These are phyloP conservation scores for Melanotaenia parkinsoni DNA, from an alignment of 2,797 vertebrate genomes.

Conservation along the genomic window DNA sequence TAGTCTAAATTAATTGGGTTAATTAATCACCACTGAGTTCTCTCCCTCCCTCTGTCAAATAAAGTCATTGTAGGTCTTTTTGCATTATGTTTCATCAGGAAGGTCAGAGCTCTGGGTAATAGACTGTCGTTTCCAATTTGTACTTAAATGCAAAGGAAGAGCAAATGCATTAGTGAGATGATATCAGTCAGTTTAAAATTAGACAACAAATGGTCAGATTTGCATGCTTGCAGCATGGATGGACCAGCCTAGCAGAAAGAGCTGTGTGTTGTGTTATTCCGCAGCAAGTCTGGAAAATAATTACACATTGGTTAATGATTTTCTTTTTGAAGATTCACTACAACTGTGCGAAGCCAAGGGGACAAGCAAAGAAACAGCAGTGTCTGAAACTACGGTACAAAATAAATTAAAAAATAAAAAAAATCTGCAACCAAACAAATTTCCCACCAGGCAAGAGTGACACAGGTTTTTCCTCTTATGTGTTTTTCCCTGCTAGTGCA, in stretches of 20 bases:
- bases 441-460: constrained; percentile 66
- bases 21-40: constrained; percentile 79
- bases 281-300: constrained; percentile 46
- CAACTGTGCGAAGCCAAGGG: constrained; percentile 71
- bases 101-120: constrained; percentile 79
- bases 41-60: constrained; percentile 54
- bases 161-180: constrained; percentile 71
- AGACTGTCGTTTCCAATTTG: constrained; percentile 80
- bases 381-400: constrained; percentile 40
- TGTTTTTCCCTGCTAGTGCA: constrained; percentile 66
- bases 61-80: constrained; percentile 75
- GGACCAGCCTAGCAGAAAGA: constrained; percentile 38
- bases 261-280: constrained; percentile 32
- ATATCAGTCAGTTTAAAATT: constrained; percentile 74
- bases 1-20: constrained; percentile 83
- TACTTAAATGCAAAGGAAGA: constrained; percentile 73
- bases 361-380: constrained; percentile 50
- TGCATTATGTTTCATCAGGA: constrained; percentile 75
- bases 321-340: constrained; percentile 56
- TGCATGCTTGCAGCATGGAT: constrained; percentile 57
- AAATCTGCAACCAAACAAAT: constrained; percentile 72
- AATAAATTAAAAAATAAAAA: constrained; percentile 24
- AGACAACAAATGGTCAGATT: constrained; percentile 73
- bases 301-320: constrained; percentile 57
- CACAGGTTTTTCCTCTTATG: constrained; percentile 67